Evolutionary conservation across 2,888 invertebrate genomes (phyloP).

Genomic region (Patella ulyssiponensis): DNA sequence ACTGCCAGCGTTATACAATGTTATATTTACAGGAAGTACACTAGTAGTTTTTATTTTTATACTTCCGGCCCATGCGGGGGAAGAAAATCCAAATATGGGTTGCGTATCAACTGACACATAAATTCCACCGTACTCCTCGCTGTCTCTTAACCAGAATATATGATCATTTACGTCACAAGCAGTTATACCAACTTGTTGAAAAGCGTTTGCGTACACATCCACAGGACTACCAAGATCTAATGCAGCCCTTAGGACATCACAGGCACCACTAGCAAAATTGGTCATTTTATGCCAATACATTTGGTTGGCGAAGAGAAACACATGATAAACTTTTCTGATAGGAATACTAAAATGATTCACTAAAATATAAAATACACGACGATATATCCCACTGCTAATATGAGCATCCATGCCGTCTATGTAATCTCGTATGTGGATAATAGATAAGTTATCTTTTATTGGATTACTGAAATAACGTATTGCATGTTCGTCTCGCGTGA

Average conservation of each 20-base stretch:
- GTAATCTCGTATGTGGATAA: slow-evolving; percentile 43
- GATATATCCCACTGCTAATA: slow-evolving; percentile 51
- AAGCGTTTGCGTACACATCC: slow-evolving; percentile 40
- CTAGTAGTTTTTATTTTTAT: slow-evolving; percentile 11
- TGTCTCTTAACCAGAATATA: slow-evolving; percentile 37
- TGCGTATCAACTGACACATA: slow-evolving; percentile 34
- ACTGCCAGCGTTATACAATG: not conserved
- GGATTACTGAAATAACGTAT: slow-evolving; percentile 49
- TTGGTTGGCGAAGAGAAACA: slow-evolving; percentile 50
- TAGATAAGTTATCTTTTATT: slow-evolving; percentile 45
- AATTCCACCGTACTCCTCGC: slow-evolving; percentile 33
- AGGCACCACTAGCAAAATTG: slow-evolving; percentile 45
- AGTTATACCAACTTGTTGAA: slow-evolving; percentile 47
- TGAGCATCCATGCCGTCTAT: slow-evolving; percentile 43
- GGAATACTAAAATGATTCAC: slow-evolving; percentile 37
- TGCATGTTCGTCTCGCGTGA: slow-evolving; percentile 24
- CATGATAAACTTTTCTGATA: slow-evolving; percentile 40
- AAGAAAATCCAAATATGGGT: slow-evolving; percentile 44
- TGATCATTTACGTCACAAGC: slow-evolving; percentile 43
- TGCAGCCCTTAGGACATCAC: slow-evolving; percentile 52
- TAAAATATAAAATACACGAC: slow-evolving; percentile 46
- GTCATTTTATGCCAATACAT: slow-evolving; percentile 50
- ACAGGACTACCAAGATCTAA: slow-evolving; percentile 46
- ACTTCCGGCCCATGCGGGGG: slow-evolving; percentile 35
- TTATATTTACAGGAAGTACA: not conserved